phyloP scores from a whole-genome alignment of 2,797 vertebrate species.

The Aselliscus stoliczkanus region DNA sequence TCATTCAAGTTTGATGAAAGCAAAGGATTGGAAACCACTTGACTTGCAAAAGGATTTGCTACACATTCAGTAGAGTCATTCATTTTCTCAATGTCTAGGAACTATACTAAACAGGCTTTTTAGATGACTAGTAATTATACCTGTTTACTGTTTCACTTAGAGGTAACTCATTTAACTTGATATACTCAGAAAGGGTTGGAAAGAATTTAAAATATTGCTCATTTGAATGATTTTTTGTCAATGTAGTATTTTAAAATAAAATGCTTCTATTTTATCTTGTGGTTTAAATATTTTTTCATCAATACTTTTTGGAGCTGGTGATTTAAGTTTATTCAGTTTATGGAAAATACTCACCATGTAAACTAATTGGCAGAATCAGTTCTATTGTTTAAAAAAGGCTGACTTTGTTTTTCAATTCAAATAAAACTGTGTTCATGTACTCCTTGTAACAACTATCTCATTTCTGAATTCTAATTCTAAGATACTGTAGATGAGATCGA shows the following conservation, averaged over 20 bases:
- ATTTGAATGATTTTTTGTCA: background rate
- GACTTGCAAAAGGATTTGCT: background rate
- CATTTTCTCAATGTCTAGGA: background rate
- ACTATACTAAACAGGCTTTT: background rate
- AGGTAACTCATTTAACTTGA: background rate
- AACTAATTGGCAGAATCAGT: too few species aligned
- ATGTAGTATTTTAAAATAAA: slow-evolving; percentile 39
- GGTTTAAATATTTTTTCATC: background rate
- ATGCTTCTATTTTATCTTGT: background rate
- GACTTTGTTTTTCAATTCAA: slow-evolving; percentile 15
- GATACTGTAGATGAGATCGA: background rate
- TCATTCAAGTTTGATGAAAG: slow-evolving; percentile 6
- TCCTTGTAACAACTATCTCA: background rate
- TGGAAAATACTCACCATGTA: too few species aligned
- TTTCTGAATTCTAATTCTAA: background rate
- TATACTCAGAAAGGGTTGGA: background rate
- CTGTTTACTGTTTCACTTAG: background rate
- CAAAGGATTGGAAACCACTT: background rate
- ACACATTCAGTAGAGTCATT: background rate
- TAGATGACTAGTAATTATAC: background rate
- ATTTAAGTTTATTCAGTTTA: background rate
- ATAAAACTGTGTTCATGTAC: background rate
- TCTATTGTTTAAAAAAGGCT: background rate
- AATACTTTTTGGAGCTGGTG: background rate
- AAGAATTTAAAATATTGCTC: background rate